phyloP scores from a whole-genome alignment of 2,888 invertebrate species.

The Drymonia ruficornis region DNA sequence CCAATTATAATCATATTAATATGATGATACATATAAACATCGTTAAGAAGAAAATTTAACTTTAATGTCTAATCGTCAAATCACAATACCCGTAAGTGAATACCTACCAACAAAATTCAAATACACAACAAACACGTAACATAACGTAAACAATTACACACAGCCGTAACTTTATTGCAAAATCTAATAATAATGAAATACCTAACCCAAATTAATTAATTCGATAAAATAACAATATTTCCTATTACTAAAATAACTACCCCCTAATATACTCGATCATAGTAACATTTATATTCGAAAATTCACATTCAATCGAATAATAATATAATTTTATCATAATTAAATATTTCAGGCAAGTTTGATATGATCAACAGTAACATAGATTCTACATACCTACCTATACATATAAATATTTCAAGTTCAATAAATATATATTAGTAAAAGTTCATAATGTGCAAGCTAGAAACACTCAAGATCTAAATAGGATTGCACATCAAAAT shows the following conservation, averaged over 20 bases:
- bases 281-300: neutral
- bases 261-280: neutral
- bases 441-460: neutral
- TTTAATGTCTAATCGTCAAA: neutral
- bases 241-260: neutral
- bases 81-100: constrained; percentile 1
- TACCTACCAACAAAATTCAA: constrained; percentile 2
- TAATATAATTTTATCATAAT: neutral
- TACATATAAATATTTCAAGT: neutral
- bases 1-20: no score
- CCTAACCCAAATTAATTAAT: neutral
- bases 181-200: neutral
- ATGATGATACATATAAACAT: no score
- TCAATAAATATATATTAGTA: constrained; percentile 1
- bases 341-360: constrained; percentile 33
- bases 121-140: neutral
- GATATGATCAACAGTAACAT: constrained; percentile 26
- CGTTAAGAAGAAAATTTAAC: neutral
- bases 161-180: neutral
- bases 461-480: neutral
- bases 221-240: neutral
- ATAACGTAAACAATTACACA: neutral
- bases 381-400: neutral
- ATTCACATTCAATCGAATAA: neutral
- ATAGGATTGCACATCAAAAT: neutral